Base-by-base conservation (phyloP, 64 coral and sea anemone species). In the Astreopora myriophthalma region DNA sequence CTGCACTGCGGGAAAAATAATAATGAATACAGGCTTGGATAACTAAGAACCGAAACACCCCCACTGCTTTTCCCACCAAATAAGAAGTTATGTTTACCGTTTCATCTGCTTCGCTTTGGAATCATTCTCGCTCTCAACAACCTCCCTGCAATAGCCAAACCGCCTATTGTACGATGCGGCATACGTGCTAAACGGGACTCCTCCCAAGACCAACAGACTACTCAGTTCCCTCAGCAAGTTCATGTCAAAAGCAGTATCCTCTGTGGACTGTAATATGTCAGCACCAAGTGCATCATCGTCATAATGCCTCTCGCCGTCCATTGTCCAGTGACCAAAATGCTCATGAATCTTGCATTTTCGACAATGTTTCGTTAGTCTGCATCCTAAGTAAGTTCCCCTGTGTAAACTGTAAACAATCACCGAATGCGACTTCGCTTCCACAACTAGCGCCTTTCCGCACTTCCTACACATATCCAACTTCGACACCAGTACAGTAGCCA, bases 181-280 rank as follows among this genome's bases (percentile, higher is more conserved):
- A 40, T 75, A 46, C 14, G 62, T 86, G 31, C 62, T 86, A 25
- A 86, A 86, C 20, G 83, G 83, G 1, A 42, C n/a, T 17, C 20
- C 63, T 71, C 27, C 40, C 11, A 86, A n/a, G 9, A 86, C 44
- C 24, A 69, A 19, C 8, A 70, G 29, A 46, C 48, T 86, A 32
- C 65, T 40, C 1, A 22, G 48, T 29, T 86, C 84, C 26, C 71
- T 86, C 22, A 86, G 37, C 1, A 71, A 11, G 16, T 71, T 39
- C 36, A 86, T 24, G 35, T 71, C 64, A 35, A 86, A 86, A 39
- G 84, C 84, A 29, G 64, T 86, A 13, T 86, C 84, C 37, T 86
- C 84, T 7, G 66, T 37, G 1, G 84, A 32, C 12, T 70, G 33
- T 34, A 86, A 36, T 20, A 67, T 69, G 26, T 86, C 34, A 6